These are phyloP conservation scores for Choristoneura fumiferana DNA, from an alignment of 1,140 invertebrate species.

Conservation along the genomic window DNA sequence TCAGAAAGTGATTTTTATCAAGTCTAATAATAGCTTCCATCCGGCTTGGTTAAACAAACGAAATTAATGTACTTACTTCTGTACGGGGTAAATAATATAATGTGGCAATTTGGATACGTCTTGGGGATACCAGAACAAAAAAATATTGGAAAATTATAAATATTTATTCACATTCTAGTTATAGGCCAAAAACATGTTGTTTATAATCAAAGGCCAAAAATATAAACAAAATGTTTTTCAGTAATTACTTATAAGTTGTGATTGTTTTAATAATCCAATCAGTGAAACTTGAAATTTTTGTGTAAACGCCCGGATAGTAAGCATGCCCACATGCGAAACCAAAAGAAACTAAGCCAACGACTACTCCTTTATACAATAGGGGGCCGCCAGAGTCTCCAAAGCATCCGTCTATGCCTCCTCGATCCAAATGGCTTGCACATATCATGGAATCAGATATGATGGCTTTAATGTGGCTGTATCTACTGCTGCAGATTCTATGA, in stretches of 20 bases:
- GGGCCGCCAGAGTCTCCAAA: conserved; percentile 81
- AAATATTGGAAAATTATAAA: too few species aligned
- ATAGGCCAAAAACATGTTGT: too few species aligned
- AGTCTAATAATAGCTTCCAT: too few species aligned
- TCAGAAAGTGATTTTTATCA: too few species aligned
- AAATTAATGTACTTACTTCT: too few species aligned
- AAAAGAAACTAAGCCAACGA: conserved; percentile 81
- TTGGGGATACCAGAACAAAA: too few species aligned
- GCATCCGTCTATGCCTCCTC: conserved; percentile 70
- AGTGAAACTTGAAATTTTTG: conserved; percentile 75
- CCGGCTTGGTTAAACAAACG: too few species aligned
- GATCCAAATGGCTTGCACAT: conserved; percentile 81
- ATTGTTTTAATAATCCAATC: conserved; percentile 72
- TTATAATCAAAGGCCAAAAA: too few species aligned
- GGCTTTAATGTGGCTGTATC: conserved; percentile 55
- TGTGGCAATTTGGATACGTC: too few species aligned
- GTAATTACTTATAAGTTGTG: conserved; percentile 44
- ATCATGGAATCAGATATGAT: conserved; percentile 83
- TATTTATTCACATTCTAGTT: too few species aligned
- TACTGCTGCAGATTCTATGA: conserved; percentile 43
- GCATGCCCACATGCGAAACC: conserved; percentile 79
- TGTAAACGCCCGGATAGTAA: conserved; percentile 82
- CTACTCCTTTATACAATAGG: conserved; percentile 63
- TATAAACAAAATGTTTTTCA: too few species aligned
- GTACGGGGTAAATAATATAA: too few species aligned